Conservation (phyloP, 1,140 invertebrate species). For the Cyclargus thomasi region DNA sequence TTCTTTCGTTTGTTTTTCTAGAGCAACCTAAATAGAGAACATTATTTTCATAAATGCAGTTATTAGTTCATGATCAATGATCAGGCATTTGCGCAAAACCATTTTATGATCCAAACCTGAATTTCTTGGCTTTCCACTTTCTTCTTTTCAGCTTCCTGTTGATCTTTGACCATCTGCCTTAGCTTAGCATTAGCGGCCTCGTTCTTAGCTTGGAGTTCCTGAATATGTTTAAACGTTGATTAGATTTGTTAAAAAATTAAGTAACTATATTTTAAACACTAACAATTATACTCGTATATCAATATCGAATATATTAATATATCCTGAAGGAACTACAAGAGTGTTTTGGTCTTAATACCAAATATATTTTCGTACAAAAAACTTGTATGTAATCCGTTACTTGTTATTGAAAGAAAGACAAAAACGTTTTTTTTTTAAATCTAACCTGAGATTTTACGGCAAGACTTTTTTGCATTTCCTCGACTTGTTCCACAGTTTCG, state of each 20-base stretch:
- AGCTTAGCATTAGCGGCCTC: slow-evolving; percentile 98
- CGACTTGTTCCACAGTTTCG: slow-evolving; percentile 99
- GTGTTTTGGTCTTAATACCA: no score
- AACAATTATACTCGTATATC: no score
- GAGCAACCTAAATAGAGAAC: slow-evolving; percentile 54
- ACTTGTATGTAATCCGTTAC: no score
- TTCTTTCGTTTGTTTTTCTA: slow-evolving; percentile 92
- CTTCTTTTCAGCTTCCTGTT: slow-evolving; percentile 99
- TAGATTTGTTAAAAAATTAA: no score
- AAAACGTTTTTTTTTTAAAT: no score
- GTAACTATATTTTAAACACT: no score
- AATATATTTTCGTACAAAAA: no score
- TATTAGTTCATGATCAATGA: not conserved
- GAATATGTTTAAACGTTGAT: no score
- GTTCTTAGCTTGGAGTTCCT: slow-evolving; percentile 98
- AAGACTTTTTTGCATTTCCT: slow-evolving; percentile 99
- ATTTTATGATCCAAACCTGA: slow-evolving; percentile 77
- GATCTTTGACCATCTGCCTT: slow-evolving; percentile 99
- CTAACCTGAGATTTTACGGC: slow-evolving; percentile 92
- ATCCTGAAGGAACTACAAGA: no score
- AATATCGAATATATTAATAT: no score
- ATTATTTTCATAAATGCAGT: not conserved
- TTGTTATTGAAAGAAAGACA: not conserved
- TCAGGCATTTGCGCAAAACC: not conserved
- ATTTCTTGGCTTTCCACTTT: slow-evolving; percentile 99